Base-by-base conservation (phyloP, 2,113 vertebrate genomes). In the Vireo altiloquus region DNA sequence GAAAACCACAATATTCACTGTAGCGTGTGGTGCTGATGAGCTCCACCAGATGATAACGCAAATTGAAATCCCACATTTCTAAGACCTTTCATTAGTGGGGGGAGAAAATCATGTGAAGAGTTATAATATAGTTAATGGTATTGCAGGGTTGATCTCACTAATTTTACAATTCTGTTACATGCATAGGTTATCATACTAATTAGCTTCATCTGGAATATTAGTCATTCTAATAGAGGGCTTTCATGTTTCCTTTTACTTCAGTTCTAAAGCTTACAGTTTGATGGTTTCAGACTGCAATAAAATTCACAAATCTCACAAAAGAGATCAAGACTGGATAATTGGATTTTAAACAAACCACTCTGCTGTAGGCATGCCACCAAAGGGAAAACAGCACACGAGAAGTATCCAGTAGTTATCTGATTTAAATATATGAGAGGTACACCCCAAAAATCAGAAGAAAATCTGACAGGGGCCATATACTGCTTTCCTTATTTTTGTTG, bases 41-140 rank as follows among this genome's bases (percentile, higher is more conserved):
- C 85, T 96, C 87, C 47, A 96, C 82, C 82, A 92, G 96, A 97
- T 97, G 94, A 98, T 91, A 97, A 96, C 95, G 47, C 74, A 96
- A 98, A 97, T 87, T 97, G 97, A 98, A 94, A 97, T 97, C 95
- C 97, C 97, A 97, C 97, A 97, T 98, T 97, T 98, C 97, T 97
- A 98, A 98, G 95, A 97, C 92, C 95, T 92, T 97, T 98, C 68
- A 42, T 95, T 98, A 94, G 96, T 94, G 84, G 92, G 46, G 44
- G 66, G 9, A 79, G 60, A 94, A 97, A 98, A 96, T 96, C 94
- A 96, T 95, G 86, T 96, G 91, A 98, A 95, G 97, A 97, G 96
- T 97, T 96, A 94, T 96, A 98, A 98, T 98, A 97, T 97, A 95
- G 87, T 97, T 96, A 97, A 97, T 94, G 70, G 70, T 96, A 89